These are phyloP conservation scores for Cotesia chilonis DNA, from an alignment of 1,140 invertebrate genomes.

Conservation along the genomic window DNA sequence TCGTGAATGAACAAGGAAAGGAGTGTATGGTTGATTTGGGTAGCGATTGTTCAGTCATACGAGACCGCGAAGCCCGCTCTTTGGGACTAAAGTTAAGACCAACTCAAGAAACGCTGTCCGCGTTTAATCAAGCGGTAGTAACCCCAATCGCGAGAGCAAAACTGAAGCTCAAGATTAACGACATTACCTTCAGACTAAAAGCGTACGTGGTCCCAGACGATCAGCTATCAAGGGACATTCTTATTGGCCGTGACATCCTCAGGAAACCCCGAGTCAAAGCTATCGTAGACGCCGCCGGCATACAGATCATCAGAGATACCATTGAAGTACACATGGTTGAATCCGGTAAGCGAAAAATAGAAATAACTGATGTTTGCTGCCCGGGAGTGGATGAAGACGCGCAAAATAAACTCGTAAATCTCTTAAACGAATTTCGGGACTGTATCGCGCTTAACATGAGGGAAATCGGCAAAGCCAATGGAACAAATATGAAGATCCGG, in stretches of 20 bases:
- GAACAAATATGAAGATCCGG: too few species aligned
- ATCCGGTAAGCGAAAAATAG: background rate
- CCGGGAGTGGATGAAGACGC: too few species aligned
- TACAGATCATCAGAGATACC: background rate
- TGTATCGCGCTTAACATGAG: too few species aligned
- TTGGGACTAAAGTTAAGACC: conserved; percentile 18
- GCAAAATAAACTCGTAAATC: too few species aligned
- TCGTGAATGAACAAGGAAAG: background rate
- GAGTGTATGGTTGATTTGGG: conserved; percentile 36
- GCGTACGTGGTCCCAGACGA: conserved; percentile 32
- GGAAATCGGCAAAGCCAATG: too few species aligned
- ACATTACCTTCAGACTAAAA: conserved; percentile 20
- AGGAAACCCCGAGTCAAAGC: conserved; percentile 25
- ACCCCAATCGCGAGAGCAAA: conserved; percentile 27
- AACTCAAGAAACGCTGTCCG: conserved; percentile 32
- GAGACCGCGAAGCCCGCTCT: conserved; percentile 29
- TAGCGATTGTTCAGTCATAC: conserved; percentile 36
- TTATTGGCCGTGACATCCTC: conserved; percentile 27
- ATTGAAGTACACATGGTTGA: conserved; percentile 25
- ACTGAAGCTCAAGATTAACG: conserved; percentile 23
- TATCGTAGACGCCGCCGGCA: conserved; percentile 7
- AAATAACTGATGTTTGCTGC: too few species aligned
- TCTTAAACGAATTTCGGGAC: too few species aligned
- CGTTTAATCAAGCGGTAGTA: conserved; percentile 37
- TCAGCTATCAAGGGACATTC: conserved; percentile 29